Conservation (phyloP, 2,113 vertebrate genomes). For the Brachypteracias leptosomus region DNA sequence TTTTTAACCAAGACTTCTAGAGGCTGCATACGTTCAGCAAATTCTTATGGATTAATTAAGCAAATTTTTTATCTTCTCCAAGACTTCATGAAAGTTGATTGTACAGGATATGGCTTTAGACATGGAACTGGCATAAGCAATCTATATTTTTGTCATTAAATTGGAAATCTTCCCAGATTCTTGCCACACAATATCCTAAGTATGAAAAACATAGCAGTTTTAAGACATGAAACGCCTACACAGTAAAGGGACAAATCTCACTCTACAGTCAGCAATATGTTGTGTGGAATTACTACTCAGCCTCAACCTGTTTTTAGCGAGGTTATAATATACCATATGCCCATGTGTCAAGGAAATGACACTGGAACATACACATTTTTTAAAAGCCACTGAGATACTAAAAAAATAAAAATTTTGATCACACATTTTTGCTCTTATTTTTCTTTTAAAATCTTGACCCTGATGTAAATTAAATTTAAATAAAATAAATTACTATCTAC, state of each 20-base stretch:
- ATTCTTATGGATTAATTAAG: not conserved
- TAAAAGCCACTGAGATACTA: not conserved
- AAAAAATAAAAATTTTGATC: not conserved
- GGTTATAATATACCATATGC: not conserved
- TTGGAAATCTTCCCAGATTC: not conserved
- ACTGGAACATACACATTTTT: not conserved
- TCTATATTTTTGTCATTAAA: not conserved
- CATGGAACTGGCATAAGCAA: not conserved
- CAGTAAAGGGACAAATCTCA: not conserved
- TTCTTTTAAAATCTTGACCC: not conserved
- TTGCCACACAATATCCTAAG: not conserved
- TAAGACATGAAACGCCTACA: not conserved
- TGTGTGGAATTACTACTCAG: not conserved
- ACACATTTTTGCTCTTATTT: not conserved
- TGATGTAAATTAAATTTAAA: not conserved
- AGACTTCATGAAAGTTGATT: not conserved
- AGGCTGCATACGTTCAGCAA: not conserved
- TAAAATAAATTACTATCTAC: not conserved
- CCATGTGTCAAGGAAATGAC: not conserved
- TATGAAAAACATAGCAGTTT: not conserved
- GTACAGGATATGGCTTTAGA: not conserved
- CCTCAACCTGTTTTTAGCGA: not conserved
- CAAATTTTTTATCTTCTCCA: not conserved
- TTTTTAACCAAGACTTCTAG: not conserved
- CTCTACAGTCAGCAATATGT: not conserved